These are phyloP conservation scores for Ypsolopha sequella DNA, from an alignment of 2,888 invertebrate genomes.

Conservation along the genomic window DNA sequence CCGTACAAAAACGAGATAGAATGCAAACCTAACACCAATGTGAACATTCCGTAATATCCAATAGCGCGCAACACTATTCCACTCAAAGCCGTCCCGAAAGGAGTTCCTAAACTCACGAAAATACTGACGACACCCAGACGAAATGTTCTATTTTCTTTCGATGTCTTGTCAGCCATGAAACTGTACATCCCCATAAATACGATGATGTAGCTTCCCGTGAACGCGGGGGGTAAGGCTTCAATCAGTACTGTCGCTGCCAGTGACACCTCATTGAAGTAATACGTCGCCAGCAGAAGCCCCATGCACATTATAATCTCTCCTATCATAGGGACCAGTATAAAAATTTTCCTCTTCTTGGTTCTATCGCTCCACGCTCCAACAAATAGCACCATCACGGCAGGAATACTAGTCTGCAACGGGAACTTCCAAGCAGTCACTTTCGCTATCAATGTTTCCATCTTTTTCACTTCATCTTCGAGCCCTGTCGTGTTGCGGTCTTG, in stretches of 20 bases:
- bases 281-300: slow-evolving; percentile 66
- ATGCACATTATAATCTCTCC: slow-evolving; percentile 68
- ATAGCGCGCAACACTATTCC: slow-evolving; percentile 53
- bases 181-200: slow-evolving; percentile 73
- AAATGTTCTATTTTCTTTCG: slow-evolving; percentile 72
- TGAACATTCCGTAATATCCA: slow-evolving; percentile 62
- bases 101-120: slow-evolving; percentile 62
- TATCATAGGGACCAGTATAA: slow-evolving; percentile 66
- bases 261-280: slow-evolving; percentile 67
- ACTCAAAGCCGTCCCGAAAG: slow-evolving; percentile 64
- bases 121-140: slow-evolving; percentile 73
- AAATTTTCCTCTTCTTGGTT: slow-evolving; percentile 69
- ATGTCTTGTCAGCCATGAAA: slow-evolving; percentile 73
- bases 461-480: slow-evolving; percentile 43
- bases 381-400: slow-evolving; percentile 68
- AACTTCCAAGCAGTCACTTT: slow-evolving; percentile 71
- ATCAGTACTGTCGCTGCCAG: slow-evolving; percentile 61
- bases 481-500: slow-evolving; percentile 48
- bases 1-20: slow-evolving; percentile 45
- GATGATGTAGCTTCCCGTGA: slow-evolving; percentile 72
- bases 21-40: slow-evolving; percentile 40
- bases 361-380: slow-evolving; percentile 75
- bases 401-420: slow-evolving; percentile 69
- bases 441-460: slow-evolving; percentile 63
- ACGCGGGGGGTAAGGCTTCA: slow-evolving; percentile 70